These are phyloP conservation scores for Lagorchestes hirsutus DNA, from an alignment of 2,797 vertebrate genomes.

Conservation along the genomic window DNA sequence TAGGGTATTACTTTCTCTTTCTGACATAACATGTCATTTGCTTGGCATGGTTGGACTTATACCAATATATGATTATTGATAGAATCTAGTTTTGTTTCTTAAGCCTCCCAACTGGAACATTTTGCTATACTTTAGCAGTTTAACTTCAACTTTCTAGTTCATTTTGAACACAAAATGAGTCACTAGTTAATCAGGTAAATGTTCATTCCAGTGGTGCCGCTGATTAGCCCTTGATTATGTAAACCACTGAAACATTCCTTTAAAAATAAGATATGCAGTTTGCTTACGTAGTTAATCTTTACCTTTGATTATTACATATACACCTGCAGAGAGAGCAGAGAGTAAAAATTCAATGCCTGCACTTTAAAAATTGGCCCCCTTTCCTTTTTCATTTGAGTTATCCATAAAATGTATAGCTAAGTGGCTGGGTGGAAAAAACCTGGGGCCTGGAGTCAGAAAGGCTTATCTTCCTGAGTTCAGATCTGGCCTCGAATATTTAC, in stretches of 20 bases:
- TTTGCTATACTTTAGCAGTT: constrained; percentile 65
- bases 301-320: constrained; percentile 26
- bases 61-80: background rate
- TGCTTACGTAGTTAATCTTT: constrained; percentile 44
- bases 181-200: constrained; percentile 62
- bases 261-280: constrained; percentile 47
- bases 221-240: constrained; percentile 64
- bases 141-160: constrained; percentile 66
- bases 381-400: constrained; percentile 45
- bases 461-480: background rate
- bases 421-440: background rate
- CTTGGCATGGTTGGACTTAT: constrained; percentile 12
- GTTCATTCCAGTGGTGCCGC: constrained; percentile 59
- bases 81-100: constrained; percentile 52
- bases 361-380: background rate
- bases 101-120: constrained; percentile 68
- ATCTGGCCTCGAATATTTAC: background rate
- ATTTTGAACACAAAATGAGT: constrained; percentile 52
- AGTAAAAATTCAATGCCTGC: constrained; percentile 19
- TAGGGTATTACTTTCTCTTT: constrained; percentile 66
- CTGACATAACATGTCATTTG: constrained; percentile 58
- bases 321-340: background rate
- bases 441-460: background rate
- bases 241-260: constrained; percentile 34
- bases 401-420: constrained; percentile 38